These are phyloP conservation scores for Nematolebias whitei DNA, from an alignment of 2,113 vertebrate species.

Conservation along the genomic window DNA sequence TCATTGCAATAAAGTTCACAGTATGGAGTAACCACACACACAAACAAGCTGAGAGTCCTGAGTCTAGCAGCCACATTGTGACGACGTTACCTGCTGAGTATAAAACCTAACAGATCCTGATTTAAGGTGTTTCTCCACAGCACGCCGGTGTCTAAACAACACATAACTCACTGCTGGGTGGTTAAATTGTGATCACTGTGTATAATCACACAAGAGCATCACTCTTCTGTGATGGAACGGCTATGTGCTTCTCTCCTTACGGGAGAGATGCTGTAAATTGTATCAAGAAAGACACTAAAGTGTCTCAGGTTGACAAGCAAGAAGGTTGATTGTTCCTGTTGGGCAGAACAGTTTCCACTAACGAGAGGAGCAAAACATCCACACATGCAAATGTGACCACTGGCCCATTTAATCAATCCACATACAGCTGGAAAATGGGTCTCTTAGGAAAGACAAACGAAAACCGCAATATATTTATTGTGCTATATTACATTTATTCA, in stretches of 20 bases:
- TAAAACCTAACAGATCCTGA: rapidly evolving
- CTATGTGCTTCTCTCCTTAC: not conserved
- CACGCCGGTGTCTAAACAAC: rapidly evolving
- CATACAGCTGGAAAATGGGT: too few species aligned
- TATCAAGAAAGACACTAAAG: not conserved
- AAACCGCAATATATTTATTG: too few species aligned
- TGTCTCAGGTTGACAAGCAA: not conserved
- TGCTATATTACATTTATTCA: too few species aligned
- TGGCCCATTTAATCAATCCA: too few species aligned
- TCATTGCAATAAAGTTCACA: too few species aligned
- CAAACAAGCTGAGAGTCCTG: too few species aligned
- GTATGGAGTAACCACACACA: too few species aligned
- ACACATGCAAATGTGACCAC: too few species aligned
- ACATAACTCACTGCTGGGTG: not conserved
- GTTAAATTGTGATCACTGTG: not conserved
- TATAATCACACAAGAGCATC: not conserved
- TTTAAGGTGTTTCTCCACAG: not conserved
- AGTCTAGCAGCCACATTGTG: not conserved
- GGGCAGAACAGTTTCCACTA: too few species aligned
- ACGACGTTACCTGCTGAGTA: not conserved
- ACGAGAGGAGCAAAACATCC: too few species aligned
- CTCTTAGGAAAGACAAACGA: too few species aligned
- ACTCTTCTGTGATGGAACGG: not conserved
- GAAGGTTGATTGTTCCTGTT: too few species aligned
- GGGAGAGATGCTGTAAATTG: not conserved